phyloP scores from a whole-genome alignment of 2,113 vertebrate species.

The Vicugna pacos region DNA sequence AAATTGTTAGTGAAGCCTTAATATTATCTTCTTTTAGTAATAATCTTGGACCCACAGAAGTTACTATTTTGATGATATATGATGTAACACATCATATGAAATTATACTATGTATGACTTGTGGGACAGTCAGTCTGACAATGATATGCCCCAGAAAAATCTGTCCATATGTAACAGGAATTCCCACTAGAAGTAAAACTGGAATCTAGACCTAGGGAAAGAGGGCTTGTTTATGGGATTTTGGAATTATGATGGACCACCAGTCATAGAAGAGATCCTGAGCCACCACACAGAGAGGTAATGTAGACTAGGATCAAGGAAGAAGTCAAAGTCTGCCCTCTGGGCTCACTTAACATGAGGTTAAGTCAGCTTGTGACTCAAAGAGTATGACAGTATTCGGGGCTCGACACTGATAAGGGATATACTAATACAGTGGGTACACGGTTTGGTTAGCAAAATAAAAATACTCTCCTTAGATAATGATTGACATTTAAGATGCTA shows the following conservation, averaged over 20 bases:
- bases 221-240: not conserved
- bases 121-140: not conserved
- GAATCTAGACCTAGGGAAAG: not conserved
- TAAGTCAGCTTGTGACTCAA: not conserved
- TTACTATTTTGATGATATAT: not conserved
- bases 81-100: not conserved
- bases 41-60: not conserved
- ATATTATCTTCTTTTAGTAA: slow-evolving; percentile 23
- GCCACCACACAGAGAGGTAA: not conserved
- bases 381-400: not conserved
- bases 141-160: not conserved
- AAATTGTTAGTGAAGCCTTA: not conserved
- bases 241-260: not conserved
- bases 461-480: not conserved
- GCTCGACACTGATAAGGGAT: not conserved
- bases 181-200: not conserved
- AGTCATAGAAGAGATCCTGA: not conserved
- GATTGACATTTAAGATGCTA: not conserved
- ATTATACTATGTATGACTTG: not conserved
- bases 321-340: not conserved
- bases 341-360: not conserved
- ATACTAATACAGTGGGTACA: not conserved
- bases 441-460: not conserved
- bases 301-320: not conserved
- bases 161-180: not conserved